Evolutionary conservation across 1,140 invertebrate species (phyloP).

Genomic region (Achatina immaculata): DNA sequence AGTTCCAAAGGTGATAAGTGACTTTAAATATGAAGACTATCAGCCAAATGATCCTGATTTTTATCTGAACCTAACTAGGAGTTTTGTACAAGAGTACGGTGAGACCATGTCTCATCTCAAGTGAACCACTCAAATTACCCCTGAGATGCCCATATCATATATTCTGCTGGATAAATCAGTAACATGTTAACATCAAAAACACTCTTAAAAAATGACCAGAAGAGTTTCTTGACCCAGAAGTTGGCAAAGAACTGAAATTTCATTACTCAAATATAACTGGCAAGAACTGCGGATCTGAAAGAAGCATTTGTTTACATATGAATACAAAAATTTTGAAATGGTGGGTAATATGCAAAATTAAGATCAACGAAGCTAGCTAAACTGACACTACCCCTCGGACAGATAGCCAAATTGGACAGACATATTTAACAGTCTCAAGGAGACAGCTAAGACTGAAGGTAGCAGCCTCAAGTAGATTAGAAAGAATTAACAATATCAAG

Average conservation of each 20-base stretch:
- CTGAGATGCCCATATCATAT: not conserved
- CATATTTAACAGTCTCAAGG: no score
- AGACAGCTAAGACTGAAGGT: no score
- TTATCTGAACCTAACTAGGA: constrained; percentile 66
- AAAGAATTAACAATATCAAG: no score
- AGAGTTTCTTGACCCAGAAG: not conserved
- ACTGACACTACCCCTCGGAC: no score
- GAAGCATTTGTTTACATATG: no score
- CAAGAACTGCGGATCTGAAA: no score
- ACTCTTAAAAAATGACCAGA: not conserved
- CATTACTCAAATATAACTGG: not conserved
- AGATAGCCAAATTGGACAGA: no score
- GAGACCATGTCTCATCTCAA: not conserved
- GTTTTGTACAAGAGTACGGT: constrained; percentile 49
- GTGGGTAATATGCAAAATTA: no score
- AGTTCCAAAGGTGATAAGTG: constrained; percentile 56
- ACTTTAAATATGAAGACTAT: constrained; percentile 67
- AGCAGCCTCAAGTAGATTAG: no score
- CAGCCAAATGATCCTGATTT: constrained; percentile 56
- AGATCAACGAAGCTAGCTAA: no score
- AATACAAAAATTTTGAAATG: no score
- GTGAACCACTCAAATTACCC: not conserved
- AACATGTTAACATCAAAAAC: not conserved
- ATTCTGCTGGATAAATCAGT: not conserved
- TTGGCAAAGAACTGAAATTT: not conserved